Evolutionary conservation across 2,113 vertebrate species (phyloP), one percentile per base, ranked within the genome.

Genomic region (Nothobranchius kuhntae): DNA sequence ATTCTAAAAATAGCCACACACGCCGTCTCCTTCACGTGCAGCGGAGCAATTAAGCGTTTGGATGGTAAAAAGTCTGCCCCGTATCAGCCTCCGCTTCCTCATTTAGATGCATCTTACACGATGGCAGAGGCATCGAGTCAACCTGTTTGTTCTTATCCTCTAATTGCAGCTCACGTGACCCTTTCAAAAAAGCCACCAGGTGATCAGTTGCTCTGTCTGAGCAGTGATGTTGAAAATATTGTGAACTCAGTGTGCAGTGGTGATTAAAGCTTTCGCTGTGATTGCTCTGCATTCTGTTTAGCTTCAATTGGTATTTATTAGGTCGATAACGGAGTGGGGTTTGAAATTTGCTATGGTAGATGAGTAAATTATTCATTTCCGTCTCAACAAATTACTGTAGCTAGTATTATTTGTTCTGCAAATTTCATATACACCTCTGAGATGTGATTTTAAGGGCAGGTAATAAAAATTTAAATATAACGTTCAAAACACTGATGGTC

Each of bases 131-230:
- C 69, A 73, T 73, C 71, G 51, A 53, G 73, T 59, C 36, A 77
- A 71, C 73, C 73, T 73, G 44, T 58, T 85, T 53, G 7, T 64
- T 86, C 71, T 54, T 72, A 81, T 83, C 70, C 56, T 63, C 61
- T 63, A 85, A 86, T 86, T 85, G 81, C 67, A 65, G 64, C 72
- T 75, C 56, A 81, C 74, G 78, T 68, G 68, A 69, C 70, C 81
- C 67, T 74, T 76, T 73, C 30, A 59, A 57, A 83, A 30, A 57
- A 83, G 71, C 69, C 71, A 53, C 76, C 21, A 40, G 36, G 59
- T 58, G 38, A 74, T 78, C 63, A 75, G 45, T 83, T 74, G 72
- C 59, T 75, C 58, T 66, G 47, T 73, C 65, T 71, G 78, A 14
- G 68, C 72, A 66, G 55, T 24, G 55, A 57, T 52, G 66, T 56